These are phyloP conservation scores for Gambusia holbrooki DNA, from an alignment of 2,113 vertebrate genomes.

Conservation along the genomic window DNA sequence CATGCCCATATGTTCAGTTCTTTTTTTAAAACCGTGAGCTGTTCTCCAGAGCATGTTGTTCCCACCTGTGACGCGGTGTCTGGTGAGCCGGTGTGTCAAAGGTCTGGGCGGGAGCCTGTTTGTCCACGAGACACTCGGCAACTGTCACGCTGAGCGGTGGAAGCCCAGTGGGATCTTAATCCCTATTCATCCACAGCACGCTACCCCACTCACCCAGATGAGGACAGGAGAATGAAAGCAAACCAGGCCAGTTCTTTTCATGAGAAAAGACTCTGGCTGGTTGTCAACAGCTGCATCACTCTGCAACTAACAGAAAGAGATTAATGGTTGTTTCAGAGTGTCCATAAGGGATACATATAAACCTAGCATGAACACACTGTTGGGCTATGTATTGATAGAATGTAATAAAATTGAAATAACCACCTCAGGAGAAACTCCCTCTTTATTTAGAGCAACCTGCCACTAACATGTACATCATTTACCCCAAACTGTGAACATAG, in stretches of 20 bases:
- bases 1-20: not conserved
- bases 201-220: slow-evolving; percentile 63
- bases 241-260: slow-evolving; percentile 37
- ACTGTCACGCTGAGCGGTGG: slow-evolving; percentile 35
- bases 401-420: not conserved
- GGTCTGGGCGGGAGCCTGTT: not conserved
- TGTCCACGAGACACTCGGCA: slow-evolving; percentile 11
- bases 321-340: not conserved
- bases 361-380: not conserved
- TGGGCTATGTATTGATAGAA: too few relatives aligned
- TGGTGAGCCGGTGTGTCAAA: not conserved
- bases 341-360: slow-evolving; percentile 1
- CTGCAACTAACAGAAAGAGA: not conserved
- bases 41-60: not conserved
- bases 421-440: not conserved
- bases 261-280: slow-evolving; percentile 1
- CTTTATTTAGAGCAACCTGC: not conserved
- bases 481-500: not conserved
- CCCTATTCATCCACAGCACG: slow-evolving; percentile 21
- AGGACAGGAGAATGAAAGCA: slow-evolving; percentile 30
- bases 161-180: slow-evolving; percentile 48
- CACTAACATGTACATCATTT: not conserved
- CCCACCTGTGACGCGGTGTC: slow-evolving; percentile 17
- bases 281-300: not conserved
- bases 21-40: not conserved